Evolutionary conservation across 2,888 invertebrate species (phyloP).

Genomic region (Xestia ashworthii): DNA sequence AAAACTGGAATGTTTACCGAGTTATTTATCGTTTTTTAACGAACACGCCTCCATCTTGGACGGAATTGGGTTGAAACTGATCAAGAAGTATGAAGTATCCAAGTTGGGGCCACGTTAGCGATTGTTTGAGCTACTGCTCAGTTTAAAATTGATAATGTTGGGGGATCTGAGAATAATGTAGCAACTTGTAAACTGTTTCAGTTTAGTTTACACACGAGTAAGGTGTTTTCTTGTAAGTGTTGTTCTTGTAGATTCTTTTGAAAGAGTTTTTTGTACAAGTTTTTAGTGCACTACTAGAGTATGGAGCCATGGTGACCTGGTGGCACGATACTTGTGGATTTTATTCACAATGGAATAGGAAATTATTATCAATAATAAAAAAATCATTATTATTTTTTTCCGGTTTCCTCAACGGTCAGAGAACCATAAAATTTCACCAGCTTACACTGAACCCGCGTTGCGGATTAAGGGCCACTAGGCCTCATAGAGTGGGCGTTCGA

Average conservation of each 20-base stretch:
- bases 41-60: conserved; percentile 62
- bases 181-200: conserved; percentile 34
- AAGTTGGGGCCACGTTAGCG: conserved; percentile 45
- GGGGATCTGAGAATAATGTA: conserved; percentile 50
- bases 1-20: conserved; percentile 70
- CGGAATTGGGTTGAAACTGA: conserved; percentile 63
- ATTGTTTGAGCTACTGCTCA: conserved; percentile 48
- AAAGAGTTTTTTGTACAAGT: neutral
- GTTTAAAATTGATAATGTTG: conserved; percentile 62
- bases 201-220: conserved; percentile 1
- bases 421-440: no score
- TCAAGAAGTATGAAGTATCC: conserved; percentile 59
- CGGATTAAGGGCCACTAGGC: no score
- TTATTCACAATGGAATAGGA: no score
- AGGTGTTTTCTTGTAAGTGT: neutral
- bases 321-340: no score
- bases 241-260: neutral
- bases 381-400: no score
- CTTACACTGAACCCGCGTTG: no score
- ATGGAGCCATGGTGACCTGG: no score
- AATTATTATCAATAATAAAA: no score
- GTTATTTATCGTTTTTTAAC: conserved; percentile 77
- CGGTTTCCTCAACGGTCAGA: no score
- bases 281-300: neutral
- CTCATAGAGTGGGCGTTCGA: no score